phyloP scores from a whole-genome alignment of 2,113 vertebrate species.

The Agelaius phoeniceus region DNA sequence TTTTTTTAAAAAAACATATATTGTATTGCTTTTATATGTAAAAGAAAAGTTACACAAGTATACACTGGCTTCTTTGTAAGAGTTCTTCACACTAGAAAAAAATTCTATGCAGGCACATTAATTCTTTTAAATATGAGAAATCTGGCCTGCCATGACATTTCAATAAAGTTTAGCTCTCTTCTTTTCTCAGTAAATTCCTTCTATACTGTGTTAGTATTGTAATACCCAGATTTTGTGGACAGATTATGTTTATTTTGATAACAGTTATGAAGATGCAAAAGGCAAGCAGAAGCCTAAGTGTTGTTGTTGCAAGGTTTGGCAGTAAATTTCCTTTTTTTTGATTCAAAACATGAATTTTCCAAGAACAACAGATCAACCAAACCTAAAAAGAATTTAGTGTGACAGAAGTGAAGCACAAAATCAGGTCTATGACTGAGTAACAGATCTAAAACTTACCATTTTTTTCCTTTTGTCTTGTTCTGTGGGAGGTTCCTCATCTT shows the following conservation, averaged over 20 bases:
- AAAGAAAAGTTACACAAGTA: background rate
- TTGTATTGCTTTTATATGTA: background rate
- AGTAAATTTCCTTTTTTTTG: background rate
- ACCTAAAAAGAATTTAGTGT: background rate
- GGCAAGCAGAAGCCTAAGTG: background rate
- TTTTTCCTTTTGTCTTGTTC: conserved; percentile 98
- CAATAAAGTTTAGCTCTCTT: background rate
- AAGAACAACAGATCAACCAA: background rate
- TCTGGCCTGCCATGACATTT: background rate
- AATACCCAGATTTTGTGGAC: background rate
- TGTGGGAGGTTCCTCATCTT: conserved; percentile 93
- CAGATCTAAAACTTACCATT: conserved; percentile 75
- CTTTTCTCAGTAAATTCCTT: background rate
- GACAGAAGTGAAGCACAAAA: background rate
- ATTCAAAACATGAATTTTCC: background rate
- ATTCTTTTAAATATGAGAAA: background rate
- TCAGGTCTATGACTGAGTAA: background rate
- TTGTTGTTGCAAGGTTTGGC: background rate
- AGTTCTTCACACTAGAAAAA: background rate
- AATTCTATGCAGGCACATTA: background rate
- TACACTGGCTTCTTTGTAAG: background rate
- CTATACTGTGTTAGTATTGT: background rate
- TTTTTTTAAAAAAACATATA: fast-evolving
- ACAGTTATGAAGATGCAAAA: background rate
- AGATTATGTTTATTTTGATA: background rate